Base-by-base conservation (phyloP, 2,113 vertebrate genomes). In the Perccottus glenii region DNA sequence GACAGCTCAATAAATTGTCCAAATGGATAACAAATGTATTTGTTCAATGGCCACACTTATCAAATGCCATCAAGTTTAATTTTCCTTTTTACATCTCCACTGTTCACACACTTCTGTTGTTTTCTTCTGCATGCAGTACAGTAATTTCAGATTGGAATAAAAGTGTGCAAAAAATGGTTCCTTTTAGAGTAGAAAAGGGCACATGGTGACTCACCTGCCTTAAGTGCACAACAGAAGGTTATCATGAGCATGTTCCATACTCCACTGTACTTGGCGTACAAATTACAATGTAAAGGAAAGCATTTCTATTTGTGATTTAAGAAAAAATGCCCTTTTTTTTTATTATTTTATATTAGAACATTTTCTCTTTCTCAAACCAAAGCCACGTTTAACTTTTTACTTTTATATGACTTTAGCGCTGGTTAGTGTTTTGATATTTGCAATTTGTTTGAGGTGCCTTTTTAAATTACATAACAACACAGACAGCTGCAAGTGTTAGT, bases 1-100 rank as follows among this genome's bases (percentile, higher is more conserved):
- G 86, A 85, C 89, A 87, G 83, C 87, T 86, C 80, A 79, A 83
- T 90, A 90, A 90, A 92, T 91, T 89, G 84, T 74, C 80, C 85
- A 87, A 88, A 84, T 86, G 85, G 82, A 83, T 81, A 89, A 83
- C 80, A 87, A 87, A 89, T 89, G 75, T 78, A 73, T 87, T 87
- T 84, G 60, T 83, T 75, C 79, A 63, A 87, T 71, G 67, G 72
- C 74, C 67, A 64, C 66, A 52, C 66, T 69, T 43, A 75, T 50
- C 62, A 81, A 19, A 60, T 43, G 65, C 6, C 3, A 27, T 27
- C 57, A 64, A 6, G 27, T 66, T 73, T 82, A 52, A 73, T 68
- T 61, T 63, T 48, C 27, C 38, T 46, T 65, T 14, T 9, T 56
- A n/a, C 16, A 11, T n/a, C 14, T 60, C 6, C 56, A 45, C 69